phyloP scores from a whole-genome alignment of 2,888 invertebrate species.

The Bibio marci region DNA sequence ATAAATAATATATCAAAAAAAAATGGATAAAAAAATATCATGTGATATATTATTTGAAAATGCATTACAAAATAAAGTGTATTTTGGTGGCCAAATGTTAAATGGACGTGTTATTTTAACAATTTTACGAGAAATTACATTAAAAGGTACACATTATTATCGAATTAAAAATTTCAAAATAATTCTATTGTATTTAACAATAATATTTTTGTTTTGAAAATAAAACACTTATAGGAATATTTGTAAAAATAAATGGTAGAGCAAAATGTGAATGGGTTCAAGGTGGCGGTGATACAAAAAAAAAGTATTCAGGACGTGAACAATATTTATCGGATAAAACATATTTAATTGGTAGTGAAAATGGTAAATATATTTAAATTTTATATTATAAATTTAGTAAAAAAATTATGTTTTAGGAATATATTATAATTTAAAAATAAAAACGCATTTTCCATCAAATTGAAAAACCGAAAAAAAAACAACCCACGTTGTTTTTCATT shows the following conservation, averaged over 20 bases:
- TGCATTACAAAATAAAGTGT: background rate
- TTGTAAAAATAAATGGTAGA: too few species aligned
- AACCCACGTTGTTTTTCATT: too few species aligned
- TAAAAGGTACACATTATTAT: background rate
- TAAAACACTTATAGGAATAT: background rate
- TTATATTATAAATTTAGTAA: too few species aligned
- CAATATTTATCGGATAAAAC: background rate
- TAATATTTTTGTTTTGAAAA: background rate
- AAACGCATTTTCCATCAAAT: too few species aligned
- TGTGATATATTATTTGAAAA: background rate
- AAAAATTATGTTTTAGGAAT: too few species aligned
- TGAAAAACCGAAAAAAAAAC: too few species aligned
- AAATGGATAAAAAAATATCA: background rate
- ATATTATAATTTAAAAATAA: too few species aligned
- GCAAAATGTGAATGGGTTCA: conserved; percentile 7
- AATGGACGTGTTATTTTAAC: background rate
- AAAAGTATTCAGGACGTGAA: background rate
- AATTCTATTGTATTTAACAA: too few species aligned
- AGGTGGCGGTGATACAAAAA: conserved; percentile 31
- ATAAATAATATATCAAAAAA: background rate
- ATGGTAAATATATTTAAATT: too few species aligned
- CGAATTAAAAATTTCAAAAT: too few species aligned
- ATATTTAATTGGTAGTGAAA: background rate
- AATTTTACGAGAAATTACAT: background rate
- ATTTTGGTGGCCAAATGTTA: background rate